Conservation (phyloP, 2,113 vertebrate species). For the Cyrtonyx montezumae region DNA sequence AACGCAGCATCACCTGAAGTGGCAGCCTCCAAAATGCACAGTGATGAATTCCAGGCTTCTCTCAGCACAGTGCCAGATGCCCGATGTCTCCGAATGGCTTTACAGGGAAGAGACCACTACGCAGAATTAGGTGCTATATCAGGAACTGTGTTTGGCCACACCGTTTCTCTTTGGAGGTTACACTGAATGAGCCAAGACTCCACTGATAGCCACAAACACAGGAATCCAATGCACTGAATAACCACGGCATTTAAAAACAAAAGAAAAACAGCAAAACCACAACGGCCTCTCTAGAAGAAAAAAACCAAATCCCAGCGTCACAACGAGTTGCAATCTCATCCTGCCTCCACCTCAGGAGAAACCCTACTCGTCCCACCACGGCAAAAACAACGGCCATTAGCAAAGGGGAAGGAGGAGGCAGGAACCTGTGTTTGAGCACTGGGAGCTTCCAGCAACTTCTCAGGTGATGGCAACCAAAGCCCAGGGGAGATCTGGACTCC, state of each 20-base stretch:
- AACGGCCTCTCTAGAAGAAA: background rate
- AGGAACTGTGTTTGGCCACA: background rate
- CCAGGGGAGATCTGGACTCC: background rate
- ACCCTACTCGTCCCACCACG: accelerated
- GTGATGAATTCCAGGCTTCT: background rate
- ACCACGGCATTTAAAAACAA: background rate
- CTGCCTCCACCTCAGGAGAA: background rate
- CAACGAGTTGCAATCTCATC: background rate
- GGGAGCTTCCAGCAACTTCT: background rate
- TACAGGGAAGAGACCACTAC: background rate
- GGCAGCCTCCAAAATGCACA: background rate
- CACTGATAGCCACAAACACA: background rate
- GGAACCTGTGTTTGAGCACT: background rate
- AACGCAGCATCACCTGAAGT: background rate
- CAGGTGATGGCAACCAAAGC: background rate
- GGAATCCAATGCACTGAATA: background rate
- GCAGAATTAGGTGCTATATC: background rate
- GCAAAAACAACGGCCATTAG: accelerated
- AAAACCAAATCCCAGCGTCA: background rate
- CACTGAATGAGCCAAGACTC: background rate
- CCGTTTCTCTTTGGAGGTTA: background rate
- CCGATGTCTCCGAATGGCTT: background rate
- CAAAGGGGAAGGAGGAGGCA: background rate
- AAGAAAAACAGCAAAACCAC: background rate
- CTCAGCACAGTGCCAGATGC: background rate